Evolutionary conservation across 2,797 vertebrate species (phyloP).

Genomic region (Arrhamphus sclerolepis): DNA sequence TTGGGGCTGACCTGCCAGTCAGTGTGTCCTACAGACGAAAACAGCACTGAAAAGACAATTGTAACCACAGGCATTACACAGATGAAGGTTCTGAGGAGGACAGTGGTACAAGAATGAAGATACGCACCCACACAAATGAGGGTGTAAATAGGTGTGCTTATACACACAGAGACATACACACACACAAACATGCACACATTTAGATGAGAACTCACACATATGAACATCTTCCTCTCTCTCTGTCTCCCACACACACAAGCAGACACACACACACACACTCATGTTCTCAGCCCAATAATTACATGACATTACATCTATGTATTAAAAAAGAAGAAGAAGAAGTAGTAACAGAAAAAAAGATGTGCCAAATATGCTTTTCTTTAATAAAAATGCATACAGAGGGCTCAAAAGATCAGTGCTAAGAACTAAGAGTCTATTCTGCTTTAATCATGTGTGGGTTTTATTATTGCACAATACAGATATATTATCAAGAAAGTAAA

Average conservation of each 20-base stretch:
- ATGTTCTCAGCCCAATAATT: constrained; percentile 60
- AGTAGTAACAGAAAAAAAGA: constrained; percentile 68
- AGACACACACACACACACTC: constrained; percentile 18
- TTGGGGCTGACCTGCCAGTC: constrained; percentile 51
- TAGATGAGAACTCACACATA: constrained; percentile 7
- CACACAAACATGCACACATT: constrained; percentile 15
- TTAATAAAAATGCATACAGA: constrained; percentile 82
- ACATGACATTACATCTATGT: constrained; percentile 73
- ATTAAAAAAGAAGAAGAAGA: constrained; percentile 77
- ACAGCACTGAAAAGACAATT: constrained; percentile 56
- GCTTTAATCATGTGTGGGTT: constrained; percentile 82
- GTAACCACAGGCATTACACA: constrained; percentile 48
- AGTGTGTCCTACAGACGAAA: constrained; percentile 53
- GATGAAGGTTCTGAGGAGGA: constrained; percentile 62
- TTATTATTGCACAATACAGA: constrained; percentile 79
- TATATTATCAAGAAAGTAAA: constrained; percentile 75
- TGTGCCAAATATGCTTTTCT: constrained; percentile 75
- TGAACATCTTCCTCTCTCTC: too few relatives aligned
- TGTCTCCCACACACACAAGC: constrained; percentile 23
- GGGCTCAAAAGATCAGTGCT: constrained; percentile 80
- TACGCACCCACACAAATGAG: constrained; percentile 23
- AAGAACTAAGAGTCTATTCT: constrained; percentile 80
- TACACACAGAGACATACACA: constrained; percentile 14
- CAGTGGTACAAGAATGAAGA: constrained; percentile 24
- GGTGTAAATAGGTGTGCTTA: too few relatives aligned